Evolutionary conservation across 1,140 invertebrate species (phyloP), one percentile per base, ranked within the genome.

Genomic region (Maniola jurtina): DNA sequence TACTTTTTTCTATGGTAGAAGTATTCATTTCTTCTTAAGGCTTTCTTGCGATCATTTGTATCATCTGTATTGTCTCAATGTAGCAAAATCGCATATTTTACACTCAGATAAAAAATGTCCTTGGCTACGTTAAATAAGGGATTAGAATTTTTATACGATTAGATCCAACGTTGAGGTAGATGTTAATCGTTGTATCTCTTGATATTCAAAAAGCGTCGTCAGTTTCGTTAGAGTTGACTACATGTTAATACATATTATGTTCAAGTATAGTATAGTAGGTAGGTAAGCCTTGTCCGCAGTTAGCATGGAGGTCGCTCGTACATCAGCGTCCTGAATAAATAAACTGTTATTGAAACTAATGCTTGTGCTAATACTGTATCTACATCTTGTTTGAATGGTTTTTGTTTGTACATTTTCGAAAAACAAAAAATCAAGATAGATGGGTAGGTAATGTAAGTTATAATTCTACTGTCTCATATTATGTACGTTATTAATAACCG

Each of bases 311-410:
- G 81, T 80, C 82, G 79, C 63, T 45, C 63, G 73, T 76, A 71
- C 75, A 78, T 71, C 71, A 74, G 36, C 65, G 82, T 84, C 79
- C 80, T 82, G 81, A 83, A 86, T 86, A 86, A 84, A 84, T 77
- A 83, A 83, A 80, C 68, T 67, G 59, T 76, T 72, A 75, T 69
- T 70, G 70, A 66, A 68, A 63, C 64, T 68, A 42, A 71, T 70
- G 40, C 16, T 70, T 68, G 64, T 67, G 61, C 64, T 68, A 42
- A 71, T 70, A 35, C 16, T 62, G 57, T 66, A 57, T 60, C 40
- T 67, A 33, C 9, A 61, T 38, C 42, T 48, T 48, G 65, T 61
- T 61, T 48, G 50, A 40, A 42, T 52, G 35, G 0, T 56, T 35
- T 56, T 56, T 56, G 55, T 57, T 14, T 57, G 55, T 57, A 15